Conservation (phyloP, 2,888 invertebrate genomes). For the Tinea semifulvella region DNA sequence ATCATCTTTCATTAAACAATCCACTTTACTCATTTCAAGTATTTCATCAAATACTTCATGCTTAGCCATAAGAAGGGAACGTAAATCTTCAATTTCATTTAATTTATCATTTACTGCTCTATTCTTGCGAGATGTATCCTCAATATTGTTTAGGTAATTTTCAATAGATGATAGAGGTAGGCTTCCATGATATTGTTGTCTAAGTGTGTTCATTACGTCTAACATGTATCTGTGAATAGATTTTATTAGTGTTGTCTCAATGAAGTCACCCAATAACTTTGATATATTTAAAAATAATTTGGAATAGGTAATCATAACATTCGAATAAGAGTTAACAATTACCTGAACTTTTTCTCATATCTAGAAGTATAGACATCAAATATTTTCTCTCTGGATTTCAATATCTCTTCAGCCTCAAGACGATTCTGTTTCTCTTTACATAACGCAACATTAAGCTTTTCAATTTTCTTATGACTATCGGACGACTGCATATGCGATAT, state of each 20-base stretch:
- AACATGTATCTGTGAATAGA: conserved; percentile 40
- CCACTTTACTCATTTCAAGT: conserved; percentile 36
- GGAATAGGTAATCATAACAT: no score
- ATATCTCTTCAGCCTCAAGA: conserved; percentile 45
- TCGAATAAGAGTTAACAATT: conserved; percentile 16
- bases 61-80: conserved; percentile 40
- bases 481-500: conserved; percentile 58
- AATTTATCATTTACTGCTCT: conserved; percentile 37
- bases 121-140: conserved; percentile 39
- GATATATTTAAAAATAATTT: no score
- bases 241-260: no score
- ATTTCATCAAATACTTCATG: conserved; percentile 48
- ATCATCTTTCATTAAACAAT: conserved; percentile 39
- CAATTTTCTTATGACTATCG: conserved; percentile 47
- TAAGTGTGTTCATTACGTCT: conserved; percentile 42
- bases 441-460: conserved; percentile 37
- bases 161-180: conserved; percentile 45
- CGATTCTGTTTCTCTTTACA: conserved; percentile 46
- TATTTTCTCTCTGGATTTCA: conserved; percentile 43
- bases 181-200: conserved; percentile 53
- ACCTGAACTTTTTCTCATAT: conserved; percentile 53
- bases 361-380: conserved; percentile 46
- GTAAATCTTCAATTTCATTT: conserved; percentile 46
- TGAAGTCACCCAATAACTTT: no score
- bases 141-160: conserved; percentile 39